A percentile compares a stretch with the other conserved stretches of the same genome.
phyloP scores from a whole-genome alignment of 1,140 invertebrate genomes.

The Drosophila kanapiae region DNA sequence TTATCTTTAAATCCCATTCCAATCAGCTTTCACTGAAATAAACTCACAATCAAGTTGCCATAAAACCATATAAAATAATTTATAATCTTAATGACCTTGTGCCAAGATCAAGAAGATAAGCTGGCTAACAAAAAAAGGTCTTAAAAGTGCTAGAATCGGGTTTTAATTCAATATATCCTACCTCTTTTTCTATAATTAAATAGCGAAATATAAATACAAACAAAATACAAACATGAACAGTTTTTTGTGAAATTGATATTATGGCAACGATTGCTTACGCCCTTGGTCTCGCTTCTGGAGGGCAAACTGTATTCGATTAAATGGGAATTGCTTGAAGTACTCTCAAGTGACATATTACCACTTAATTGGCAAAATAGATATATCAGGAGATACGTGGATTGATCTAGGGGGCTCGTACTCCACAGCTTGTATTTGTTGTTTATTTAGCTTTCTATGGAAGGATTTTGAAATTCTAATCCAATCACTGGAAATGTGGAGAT shows the following conservation, averaged over 20 bases:
- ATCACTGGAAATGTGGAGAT: conserved; percentile 8
- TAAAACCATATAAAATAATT: neutral
- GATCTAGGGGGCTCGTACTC: conserved; percentile 28
- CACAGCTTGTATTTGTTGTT: neutral
- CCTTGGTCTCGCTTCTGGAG: conserved; percentile 35
- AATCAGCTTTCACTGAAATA: neutral
- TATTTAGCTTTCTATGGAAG: conserved; percentile 24
- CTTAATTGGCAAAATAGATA: conserved; percentile 31
- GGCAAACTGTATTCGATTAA: conserved; percentile 25
- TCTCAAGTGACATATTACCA: conserved; percentile 9
- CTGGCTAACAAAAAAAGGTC: neutral
- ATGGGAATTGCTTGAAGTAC: conserved; percentile 4
- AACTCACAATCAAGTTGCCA: neutral
- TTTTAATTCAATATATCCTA: too few species aligned
- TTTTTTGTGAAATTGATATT: conserved; percentile 31
- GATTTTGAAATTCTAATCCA: conserved; percentile 9
- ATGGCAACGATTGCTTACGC: neutral
- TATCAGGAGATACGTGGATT: neutral
- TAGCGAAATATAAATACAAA: neutral
- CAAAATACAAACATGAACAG: neutral
- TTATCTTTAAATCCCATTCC: neutral
- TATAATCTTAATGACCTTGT: neutral
- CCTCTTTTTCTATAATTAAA: neutral
- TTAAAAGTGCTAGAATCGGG: too few species aligned
- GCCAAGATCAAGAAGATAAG: conserved; percentile 2